phyloP scores from a whole-genome alignment of 2,888 invertebrate species.

The Drosophila hamatofila region DNA sequence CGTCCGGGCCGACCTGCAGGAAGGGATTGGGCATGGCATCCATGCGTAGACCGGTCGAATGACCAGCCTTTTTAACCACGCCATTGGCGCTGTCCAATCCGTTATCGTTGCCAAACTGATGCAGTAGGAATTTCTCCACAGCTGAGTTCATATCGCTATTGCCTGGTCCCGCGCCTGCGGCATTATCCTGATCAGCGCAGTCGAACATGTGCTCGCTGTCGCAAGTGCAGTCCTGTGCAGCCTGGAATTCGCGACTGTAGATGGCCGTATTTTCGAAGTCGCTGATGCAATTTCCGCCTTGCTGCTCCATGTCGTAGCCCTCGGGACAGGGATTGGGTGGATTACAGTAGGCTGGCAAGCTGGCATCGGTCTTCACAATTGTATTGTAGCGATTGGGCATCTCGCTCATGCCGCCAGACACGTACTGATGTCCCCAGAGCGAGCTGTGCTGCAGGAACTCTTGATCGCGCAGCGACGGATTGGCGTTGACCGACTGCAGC shows the following conservation, averaged over 20 bases:
- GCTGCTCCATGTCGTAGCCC: conserved; percentile 88
- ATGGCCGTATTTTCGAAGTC: conserved; percentile 98
- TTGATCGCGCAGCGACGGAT: conserved; percentile 93
- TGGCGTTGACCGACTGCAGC: conserved; percentile 74
- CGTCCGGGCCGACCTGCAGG: conserved; percentile 88
- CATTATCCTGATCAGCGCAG: conserved; percentile 88
- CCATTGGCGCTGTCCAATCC: conserved; percentile 87
- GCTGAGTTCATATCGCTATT: conserved; percentile 86
- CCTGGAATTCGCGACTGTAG: conserved; percentile 96
- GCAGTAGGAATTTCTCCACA: conserved; percentile 89
- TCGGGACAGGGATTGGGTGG: conserved; percentile 99
- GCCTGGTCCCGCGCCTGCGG: conserved; percentile 51
- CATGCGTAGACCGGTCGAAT: conserved; percentile 68
- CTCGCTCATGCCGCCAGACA: conserved; percentile 92
- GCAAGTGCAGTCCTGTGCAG: conserved; percentile 97
- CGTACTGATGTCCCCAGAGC: conserved; percentile 91
- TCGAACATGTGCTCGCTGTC: conserved; percentile 99
- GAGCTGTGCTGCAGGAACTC: conserved; percentile 94
- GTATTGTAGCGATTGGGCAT: conserved; percentile 83
- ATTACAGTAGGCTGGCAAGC: conserved; percentile 98
- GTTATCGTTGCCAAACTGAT: conserved; percentile 84
- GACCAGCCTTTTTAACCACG: conserved; percentile 88
- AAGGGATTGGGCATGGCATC: conserved; percentile 94
- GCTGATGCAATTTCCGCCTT: conserved; percentile 92
- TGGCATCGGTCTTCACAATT: conserved; percentile 95